Percentiles rank a stretch among this genome's conserved stretches.
These are phyloP conservation scores for Butorides virescens DNA, from an alignment of 2,113 vertebrate genomes.

Conservation along the genomic window DNA sequence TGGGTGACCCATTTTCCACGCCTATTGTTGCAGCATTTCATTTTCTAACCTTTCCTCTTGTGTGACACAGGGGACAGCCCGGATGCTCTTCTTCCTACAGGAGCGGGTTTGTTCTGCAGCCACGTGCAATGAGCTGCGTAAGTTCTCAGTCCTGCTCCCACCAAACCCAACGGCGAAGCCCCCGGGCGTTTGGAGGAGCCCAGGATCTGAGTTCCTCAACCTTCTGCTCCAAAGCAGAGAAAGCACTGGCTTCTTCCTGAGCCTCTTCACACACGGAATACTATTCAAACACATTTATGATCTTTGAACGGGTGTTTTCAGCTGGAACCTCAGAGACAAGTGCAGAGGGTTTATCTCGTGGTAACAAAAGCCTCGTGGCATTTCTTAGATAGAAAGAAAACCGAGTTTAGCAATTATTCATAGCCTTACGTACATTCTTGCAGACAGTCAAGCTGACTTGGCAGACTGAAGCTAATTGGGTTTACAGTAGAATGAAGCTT, in stretches of 20 bases:
- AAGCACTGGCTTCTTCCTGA: not conserved
- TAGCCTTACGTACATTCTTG: not conserved
- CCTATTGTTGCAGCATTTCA: accelerated
- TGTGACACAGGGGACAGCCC: not conserved
- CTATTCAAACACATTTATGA: not conserved
- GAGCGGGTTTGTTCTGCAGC: not conserved
- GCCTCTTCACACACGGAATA: not conserved
- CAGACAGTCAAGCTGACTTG: conserved; percentile 20
- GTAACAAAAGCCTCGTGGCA: conserved; percentile 4
- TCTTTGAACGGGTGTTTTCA: not conserved
- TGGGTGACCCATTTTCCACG: not conserved
- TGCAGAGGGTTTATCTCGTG: not conserved
- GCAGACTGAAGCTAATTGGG: conserved; percentile 44
- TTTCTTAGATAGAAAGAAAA: not conserved
- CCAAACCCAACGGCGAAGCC: not conserved
- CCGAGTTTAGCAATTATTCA: conserved; percentile 36
- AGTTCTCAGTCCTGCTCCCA: not conserved
- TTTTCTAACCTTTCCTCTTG: not conserved
- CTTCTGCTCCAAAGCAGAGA: not conserved
- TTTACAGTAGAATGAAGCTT: conserved; percentile 52
- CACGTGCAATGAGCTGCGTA: accelerated
- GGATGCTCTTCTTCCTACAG: not conserved
- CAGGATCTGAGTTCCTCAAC: not conserved
- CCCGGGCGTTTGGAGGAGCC: not conserved
- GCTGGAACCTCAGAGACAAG: not conserved